Base-by-base conservation (phyloP, 2,888 invertebrate genomes). In the Lordiphosa fenestrarum region DNA sequence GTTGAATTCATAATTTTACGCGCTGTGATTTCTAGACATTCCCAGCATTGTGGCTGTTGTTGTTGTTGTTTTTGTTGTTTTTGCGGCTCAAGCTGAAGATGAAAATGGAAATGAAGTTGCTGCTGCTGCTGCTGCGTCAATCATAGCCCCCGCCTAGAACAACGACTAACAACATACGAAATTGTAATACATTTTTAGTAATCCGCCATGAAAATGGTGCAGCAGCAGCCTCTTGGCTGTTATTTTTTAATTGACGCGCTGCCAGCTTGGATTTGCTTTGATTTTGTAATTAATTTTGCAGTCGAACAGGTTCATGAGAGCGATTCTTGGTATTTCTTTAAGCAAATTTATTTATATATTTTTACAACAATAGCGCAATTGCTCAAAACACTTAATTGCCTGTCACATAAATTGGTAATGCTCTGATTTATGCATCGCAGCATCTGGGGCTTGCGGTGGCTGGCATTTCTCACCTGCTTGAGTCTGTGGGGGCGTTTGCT, bases 21-120 rank as follows among this genome's bases (percentile, higher is more conserved):
- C 57, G 62, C 64, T 69, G 71, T 59, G 69, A 84, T 77, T 74
- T 74, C 72, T 69, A 67, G 74, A 68, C 69, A 77, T 81, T 81
- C 80, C 69, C 84, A 81, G 66, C 80, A 84, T 81, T 81, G 82
- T 70, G 55, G 62, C 38, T 56, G 44, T 9, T 33, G 44, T 25
- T 12, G 25, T 19, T 19, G n/a, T 15, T 15, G 15, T 15, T 15
- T 15, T 15, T 15, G 19, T 30, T 41, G 41, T 6, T 41, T 12
- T 7, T 42, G 6, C 13, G 23, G 42, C 12, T 41, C 25, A 6
- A 25, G 41, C 23, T n/a, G 25, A 44, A 3, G 44, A 6, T 44
- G 44, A 30, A 44, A 33, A 44, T 30, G 44, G 25, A 44, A 44
- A 44, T 44, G 10, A 33, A 44, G 44, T 44, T 44, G 33, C 33